Evolutionary conservation across 2,113 vertebrate genomes (phyloP).

Genomic region (Conger conger): DNA sequence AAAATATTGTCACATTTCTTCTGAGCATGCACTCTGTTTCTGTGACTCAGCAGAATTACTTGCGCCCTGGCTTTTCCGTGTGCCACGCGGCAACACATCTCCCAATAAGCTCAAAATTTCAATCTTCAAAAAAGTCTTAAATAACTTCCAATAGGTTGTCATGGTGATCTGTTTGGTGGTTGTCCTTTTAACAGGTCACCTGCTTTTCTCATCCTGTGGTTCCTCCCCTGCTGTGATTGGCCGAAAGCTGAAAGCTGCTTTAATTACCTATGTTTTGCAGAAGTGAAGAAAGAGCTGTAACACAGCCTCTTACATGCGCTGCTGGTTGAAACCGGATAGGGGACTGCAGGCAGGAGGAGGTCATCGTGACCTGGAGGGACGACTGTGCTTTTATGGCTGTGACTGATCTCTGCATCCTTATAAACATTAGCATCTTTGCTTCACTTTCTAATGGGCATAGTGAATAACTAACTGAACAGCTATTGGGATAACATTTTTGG

Average conservation of each 20-base stretch:
- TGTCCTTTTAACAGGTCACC: background rate
- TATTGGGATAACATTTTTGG: background rate
- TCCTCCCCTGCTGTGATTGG: constrained; percentile 8
- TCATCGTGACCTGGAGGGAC: background rate
- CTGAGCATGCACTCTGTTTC: background rate
- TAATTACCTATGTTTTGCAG: background rate
- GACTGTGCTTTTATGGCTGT: background rate
- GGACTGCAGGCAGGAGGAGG: background rate
- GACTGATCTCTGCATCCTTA: background rate
- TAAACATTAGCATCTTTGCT: background rate
- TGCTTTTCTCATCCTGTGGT: background rate
- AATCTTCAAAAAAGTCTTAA: background rate
- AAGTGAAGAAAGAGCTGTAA: background rate
- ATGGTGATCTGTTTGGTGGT: background rate
- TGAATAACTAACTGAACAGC: background rate
- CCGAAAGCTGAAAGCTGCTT: background rate
- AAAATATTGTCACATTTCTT: background rate
- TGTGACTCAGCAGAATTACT: background rate
- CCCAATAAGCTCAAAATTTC: background rate
- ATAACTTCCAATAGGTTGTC: background rate
- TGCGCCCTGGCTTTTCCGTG: background rate
- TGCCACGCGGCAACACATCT: background rate
- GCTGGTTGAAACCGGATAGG: background rate
- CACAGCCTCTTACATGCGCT: background rate
- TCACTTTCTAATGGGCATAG: background rate